phyloP scores from a whole-genome alignment of 2,888 invertebrate species.

The Trilocha varians region DNA sequence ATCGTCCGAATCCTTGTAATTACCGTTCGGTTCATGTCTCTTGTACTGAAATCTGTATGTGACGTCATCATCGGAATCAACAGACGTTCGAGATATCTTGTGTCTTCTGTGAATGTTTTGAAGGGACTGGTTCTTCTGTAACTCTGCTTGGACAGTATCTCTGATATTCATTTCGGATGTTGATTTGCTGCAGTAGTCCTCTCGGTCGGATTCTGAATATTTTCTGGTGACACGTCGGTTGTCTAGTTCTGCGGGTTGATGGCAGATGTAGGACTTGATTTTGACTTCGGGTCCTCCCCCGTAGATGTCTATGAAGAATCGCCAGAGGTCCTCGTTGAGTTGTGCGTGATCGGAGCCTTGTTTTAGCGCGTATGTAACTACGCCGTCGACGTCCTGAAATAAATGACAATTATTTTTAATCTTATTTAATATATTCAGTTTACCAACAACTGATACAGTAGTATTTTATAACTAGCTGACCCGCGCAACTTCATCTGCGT shows the following conservation, averaged over 20 bases:
- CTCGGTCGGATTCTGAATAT: constrained; percentile 58
- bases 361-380: constrained; percentile 45
- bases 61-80: constrained; percentile 54
- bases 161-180: constrained; percentile 51
- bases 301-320: constrained; percentile 88
- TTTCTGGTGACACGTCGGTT: constrained; percentile 29
- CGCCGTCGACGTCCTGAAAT: constrained; percentile 56
- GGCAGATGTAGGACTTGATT: constrained; percentile 30
- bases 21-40: constrained; percentile 45
- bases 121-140: constrained; percentile 61
- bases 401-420: neutral
- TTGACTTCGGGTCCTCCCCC: constrained; percentile 92
- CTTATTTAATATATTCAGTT: neutral
- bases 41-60: constrained; percentile 42
- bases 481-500: too few species aligned
- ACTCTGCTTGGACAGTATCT: constrained; percentile 37
- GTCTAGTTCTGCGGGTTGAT: constrained; percentile 5
- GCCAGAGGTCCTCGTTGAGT: constrained; percentile 89
- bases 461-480: too few species aligned
- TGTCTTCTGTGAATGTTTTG: constrained; percentile 53
- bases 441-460: too few species aligned
- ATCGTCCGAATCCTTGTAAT: constrained; percentile 50
- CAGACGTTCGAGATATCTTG: constrained; percentile 24
- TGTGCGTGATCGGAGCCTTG: constrained; percentile 80
- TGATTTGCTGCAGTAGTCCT: constrained; percentile 57